Evolutionary conservation across 2,113 vertebrate species (phyloP).

Genomic region (Tonatia bakeri): DNA sequence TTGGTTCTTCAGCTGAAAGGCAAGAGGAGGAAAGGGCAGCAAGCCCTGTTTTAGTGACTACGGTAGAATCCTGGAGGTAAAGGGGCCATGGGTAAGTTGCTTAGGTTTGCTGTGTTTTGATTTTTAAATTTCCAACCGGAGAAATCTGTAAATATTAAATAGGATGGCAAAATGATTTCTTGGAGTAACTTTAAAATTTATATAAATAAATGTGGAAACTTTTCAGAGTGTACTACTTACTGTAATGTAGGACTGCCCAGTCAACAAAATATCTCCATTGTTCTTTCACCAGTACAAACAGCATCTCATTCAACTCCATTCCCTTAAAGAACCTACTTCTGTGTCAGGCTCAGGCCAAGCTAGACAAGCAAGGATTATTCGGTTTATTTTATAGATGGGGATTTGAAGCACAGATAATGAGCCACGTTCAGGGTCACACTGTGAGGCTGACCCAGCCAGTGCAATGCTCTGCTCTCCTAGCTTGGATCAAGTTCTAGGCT

Average conservation of each 20-base stretch:
- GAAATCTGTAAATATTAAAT: background rate
- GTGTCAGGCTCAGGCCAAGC: background rate
- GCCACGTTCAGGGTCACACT: background rate
- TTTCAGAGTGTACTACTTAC: background rate
- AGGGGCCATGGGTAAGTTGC: background rate
- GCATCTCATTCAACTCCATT: background rate
- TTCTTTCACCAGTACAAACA: background rate
- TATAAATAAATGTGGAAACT: constrained; percentile 6
- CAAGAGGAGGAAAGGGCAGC: background rate
- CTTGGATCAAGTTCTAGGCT: background rate
- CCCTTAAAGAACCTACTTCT: background rate
- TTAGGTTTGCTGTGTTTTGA: background rate
- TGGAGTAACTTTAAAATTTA: constrained; percentile 13
- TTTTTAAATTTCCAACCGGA: constrained; percentile 2
- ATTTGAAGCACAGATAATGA: background rate
- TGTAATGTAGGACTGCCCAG: background rate
- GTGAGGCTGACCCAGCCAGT: background rate
- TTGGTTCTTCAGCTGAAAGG: background rate
- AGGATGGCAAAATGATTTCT: constrained; percentile 32
- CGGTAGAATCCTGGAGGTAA: background rate
- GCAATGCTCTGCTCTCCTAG: background rate
- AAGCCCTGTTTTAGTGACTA: background rate
- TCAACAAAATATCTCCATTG: background rate
- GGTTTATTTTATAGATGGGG: background rate
- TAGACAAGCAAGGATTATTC: background rate